Evolutionary conservation across 2,888 invertebrate species (phyloP), one percentile per base, ranked within the genome.

Genomic region (Thysanoteuthis rhombus): DNA sequence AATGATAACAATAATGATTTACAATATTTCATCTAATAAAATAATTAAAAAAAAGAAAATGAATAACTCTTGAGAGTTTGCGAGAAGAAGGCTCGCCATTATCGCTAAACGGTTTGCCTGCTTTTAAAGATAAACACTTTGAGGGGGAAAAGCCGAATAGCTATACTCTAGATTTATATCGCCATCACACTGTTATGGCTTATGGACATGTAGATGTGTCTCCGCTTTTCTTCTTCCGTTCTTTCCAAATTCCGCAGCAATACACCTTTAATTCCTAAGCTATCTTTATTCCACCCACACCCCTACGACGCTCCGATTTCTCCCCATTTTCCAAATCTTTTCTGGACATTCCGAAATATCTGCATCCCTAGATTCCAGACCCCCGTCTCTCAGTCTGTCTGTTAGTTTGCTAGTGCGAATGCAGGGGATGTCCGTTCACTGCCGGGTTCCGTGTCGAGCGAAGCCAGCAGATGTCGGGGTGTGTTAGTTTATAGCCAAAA

Each of bases 391-490:
- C 91, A 32, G 40, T 91, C 91, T 91, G 42, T 36, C 42, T 39
- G 40, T 40, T 22, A 91, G 42, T 39, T 40, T 8, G 25, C 39
- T 25, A 25, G 3, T 36, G 25, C 40, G 28, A 40, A 32, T 91
- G 38, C 91, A 39, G 8, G 40, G 40, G 91, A 91, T 39, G 91
- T 39, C 42, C 40, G 40, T 32, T 91, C 32, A 8, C 75, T 75
- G n/a, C 75, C 19, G 75, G 75, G 75, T 91, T 91, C 28, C 39
- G 38, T 42, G 39, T 42, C 40, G 39, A 42, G 16, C 91, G 91
- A 40, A 40, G 91, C 91, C 91, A 91, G 91, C 39, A 91, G 91
- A 39, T 91, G 91, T 91, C 91, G 91, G 91, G 32, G 28, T 91
- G 39, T 25, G 91, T 32, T 91, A 39, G 91, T 91, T 91, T 91